phyloP scores from a whole-genome alignment of 2,888 invertebrate genomes.

The Drosophila engyochracea region DNA sequence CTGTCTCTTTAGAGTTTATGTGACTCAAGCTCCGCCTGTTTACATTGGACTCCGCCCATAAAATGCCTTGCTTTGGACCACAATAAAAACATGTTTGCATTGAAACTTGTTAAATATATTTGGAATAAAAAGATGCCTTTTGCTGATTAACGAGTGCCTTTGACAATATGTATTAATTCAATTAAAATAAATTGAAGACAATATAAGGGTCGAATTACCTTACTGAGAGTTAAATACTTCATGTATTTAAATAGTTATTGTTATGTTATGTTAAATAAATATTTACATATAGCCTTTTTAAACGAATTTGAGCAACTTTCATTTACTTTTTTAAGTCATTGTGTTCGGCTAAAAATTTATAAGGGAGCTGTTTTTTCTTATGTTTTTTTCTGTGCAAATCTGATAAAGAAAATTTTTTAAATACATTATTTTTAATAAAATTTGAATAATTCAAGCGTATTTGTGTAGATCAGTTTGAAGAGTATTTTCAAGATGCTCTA shows the following conservation, averaged over 20 bases:
- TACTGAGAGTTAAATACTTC: neutral
- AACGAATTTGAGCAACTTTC: neutral
- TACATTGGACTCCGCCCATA: conserved; percentile 24
- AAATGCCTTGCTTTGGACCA: neutral
- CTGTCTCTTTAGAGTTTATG: neutral
- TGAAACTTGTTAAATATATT: conserved; percentile 16
- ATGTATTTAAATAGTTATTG: neutral
- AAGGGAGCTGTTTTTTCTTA: neutral
- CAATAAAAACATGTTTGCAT: conserved; percentile 29
- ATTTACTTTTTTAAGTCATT: too few species aligned
- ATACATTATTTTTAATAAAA: neutral
- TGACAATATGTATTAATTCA: neutral
- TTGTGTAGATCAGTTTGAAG: neutral
- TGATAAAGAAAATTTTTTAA: neutral
- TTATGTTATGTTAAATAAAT: neutral
- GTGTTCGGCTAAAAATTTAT: neutral
- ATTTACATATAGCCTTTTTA: neutral
- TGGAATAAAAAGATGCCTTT: neutral
- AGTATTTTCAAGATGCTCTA: neutral
- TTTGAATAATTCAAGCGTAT: neutral
- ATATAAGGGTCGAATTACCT: neutral
- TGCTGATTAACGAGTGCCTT: neutral
- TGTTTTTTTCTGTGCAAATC: neutral
- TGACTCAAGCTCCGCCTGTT: conserved; percentile 39
- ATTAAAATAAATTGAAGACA: too few species aligned